These are phyloP conservation scores for Dryadula phaetusa DNA, from an alignment of 2,888 invertebrate genomes.

Conservation along the genomic window DNA sequence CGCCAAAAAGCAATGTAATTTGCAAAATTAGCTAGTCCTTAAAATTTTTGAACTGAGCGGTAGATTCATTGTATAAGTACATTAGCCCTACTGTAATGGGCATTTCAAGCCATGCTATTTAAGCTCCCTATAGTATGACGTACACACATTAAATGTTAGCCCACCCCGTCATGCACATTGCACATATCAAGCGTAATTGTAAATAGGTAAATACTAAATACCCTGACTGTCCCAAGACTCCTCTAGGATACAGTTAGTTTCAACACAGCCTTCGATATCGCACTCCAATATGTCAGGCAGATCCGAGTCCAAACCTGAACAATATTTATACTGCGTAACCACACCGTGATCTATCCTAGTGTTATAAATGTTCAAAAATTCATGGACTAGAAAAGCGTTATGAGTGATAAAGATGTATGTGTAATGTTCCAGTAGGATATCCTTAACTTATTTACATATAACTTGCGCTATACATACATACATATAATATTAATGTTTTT, in stretches of 20 bases:
- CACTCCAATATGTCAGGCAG: conserved; percentile 77
- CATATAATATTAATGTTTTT: neutral
- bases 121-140: conserved; percentile 35
- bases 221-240: conserved; percentile 82
- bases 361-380: conserved; percentile 39
- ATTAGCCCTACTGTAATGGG: conserved; percentile 18
- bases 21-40: conserved; percentile 54
- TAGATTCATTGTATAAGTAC: conserved; percentile 10
- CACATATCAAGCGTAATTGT: conserved; percentile 51
- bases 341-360: conserved; percentile 36
- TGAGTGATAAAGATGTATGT: neutral
- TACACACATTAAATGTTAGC: conserved; percentile 47
- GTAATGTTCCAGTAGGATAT: neutral
- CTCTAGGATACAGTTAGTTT: conserved; percentile 84
- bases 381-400: conserved; percentile 41
- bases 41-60: conserved; percentile 61
- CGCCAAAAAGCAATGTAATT: conserved; percentile 29
- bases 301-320: conserved; percentile 80
- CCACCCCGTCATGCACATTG: conserved; percentile 71
- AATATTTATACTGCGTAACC: conserved; percentile 63
- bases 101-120: conserved; percentile 53
- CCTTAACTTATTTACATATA: neutral
- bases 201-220: conserved; percentile 69
- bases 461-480: neutral
- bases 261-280: conserved; percentile 76